Evolutionary conservation across 2,113 vertebrate species (phyloP).

Genomic region (Pardalotus punctatus): DNA sequence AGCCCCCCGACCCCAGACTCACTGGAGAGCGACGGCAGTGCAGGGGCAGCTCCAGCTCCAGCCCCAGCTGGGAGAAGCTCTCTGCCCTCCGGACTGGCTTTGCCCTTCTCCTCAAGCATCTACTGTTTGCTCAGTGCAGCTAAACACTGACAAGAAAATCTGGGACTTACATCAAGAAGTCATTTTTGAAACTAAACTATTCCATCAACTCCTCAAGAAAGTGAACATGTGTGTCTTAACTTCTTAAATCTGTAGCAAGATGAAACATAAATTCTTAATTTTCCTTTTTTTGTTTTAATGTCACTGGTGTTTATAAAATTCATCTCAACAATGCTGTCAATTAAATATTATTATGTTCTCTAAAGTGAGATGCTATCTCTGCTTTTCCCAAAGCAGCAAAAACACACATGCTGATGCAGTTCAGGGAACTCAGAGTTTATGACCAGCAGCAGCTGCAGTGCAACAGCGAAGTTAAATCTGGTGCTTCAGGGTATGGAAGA

Average conservation of each 20-base stretch:
- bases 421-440: not conserved
- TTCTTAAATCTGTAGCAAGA: conserved; percentile 8
- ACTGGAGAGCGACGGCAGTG: not conserved
- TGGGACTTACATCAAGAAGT: not conserved
- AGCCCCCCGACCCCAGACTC: rapidly evolving
- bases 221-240: not conserved
- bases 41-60: not conserved
- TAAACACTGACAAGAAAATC: not conserved
- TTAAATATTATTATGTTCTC: conserved; percentile 28
- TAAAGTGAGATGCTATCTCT: conserved; percentile 24
- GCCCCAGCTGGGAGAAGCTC: not conserved
- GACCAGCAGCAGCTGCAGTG: not conserved
- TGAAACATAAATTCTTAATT: conserved; percentile 17
- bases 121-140: not conserved
- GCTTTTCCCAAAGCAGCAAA: conserved; percentile 15
- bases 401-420: not conserved
- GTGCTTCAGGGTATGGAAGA: not conserved
- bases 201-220: not conserved
- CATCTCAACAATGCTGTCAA: conserved; percentile 22
- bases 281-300: conserved; percentile 3
- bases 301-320: conserved; percentile 1
- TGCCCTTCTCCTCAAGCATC: not conserved
- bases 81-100: not conserved
- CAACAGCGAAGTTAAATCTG: not conserved
- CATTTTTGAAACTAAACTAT: not conserved